Percentiles rank a stretch among this genome's conserved stretches.
Conservation (phyloP, 2,888 invertebrate species). For the Hemicrepidius hirtus region DNA sequence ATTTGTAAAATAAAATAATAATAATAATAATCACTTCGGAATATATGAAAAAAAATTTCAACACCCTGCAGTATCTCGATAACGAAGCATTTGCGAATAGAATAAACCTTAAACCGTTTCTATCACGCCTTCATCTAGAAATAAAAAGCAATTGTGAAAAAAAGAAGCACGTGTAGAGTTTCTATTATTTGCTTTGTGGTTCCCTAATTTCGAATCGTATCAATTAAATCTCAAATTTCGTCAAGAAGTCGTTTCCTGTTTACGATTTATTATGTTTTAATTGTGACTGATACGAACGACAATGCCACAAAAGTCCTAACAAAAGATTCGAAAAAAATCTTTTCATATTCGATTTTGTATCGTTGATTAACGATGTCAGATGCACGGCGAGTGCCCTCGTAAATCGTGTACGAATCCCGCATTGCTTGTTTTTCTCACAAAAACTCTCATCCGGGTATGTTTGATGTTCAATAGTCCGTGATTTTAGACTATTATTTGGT, state of each 20-base stretch:
- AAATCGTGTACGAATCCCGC: constrained; percentile 64
- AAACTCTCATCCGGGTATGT: constrained; percentile 60
- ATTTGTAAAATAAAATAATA: too few species aligned
- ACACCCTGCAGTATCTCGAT: too few species aligned
- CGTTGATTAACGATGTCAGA: constrained; percentile 62
- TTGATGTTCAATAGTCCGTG: constrained; percentile 57
- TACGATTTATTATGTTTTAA: constrained; percentile 63
- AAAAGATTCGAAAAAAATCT: constrained; percentile 56
- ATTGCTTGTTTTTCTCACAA: constrained; percentile 64
- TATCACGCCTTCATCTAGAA: neutral
- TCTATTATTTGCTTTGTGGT: constrained; percentile 13
- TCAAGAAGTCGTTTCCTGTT: constrained; percentile 61
- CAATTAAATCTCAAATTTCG: constrained; percentile 54
- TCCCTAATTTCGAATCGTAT: constrained; percentile 24
- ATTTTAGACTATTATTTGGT: constrained; percentile 57
- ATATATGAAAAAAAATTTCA: constrained; percentile 1
- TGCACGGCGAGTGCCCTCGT: constrained; percentile 63
- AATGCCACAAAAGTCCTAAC: constrained; percentile 48
- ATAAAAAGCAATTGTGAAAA: neutral
- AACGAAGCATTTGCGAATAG: too few species aligned
- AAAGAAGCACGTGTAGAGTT: constrained; percentile 2
- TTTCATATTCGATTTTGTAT: constrained; percentile 58
- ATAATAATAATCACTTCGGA: too few species aligned
- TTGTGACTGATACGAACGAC: constrained; percentile 59
- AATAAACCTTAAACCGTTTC: too few species aligned